Base-by-base conservation (phyloP, 2,888 invertebrate genomes). In the Pristionchus japonicus region DNA sequence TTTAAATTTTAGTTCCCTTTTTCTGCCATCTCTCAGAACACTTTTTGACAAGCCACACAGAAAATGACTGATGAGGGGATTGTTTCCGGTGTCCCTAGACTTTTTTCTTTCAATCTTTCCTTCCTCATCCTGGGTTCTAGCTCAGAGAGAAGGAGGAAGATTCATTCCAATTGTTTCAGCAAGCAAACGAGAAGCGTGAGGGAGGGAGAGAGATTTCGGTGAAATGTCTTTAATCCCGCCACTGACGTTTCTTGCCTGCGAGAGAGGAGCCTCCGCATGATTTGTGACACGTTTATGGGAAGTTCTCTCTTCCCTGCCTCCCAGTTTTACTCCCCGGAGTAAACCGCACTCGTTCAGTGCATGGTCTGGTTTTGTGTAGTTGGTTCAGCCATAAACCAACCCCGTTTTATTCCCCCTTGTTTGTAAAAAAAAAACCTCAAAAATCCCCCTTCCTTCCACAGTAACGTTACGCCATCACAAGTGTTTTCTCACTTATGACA, bases 141-240 rank as follows among this genome's bases (percentile, higher is more conserved):
- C n/a, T 83, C 13, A 37, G 49, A 2, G 9, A 43, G 52, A 34
- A 83, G 83, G 9, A 83, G 27, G 27, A 43, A 34, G 77, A 77
- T 77, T 77, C 77, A 77, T 77, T 77, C 34, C 77, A 77, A 77
- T 77, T 77, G 77, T 77, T 77, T 77, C 77, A 70, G 37, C 70
- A 23, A 3, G 70, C 47, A 6, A 37, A 57, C 34, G 13, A 13
- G 31, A 31, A 37, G 47, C 4, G 49, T n/a, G 47, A 31, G 83
- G 7, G 57, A 83, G 49, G 57, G 37, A 37, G 34, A n/a, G n/a
- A 49, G 83, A 49, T 91, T 90, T 84, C 89, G 90, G 27, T 92
- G 90, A 88, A 31, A 90, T 90, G 82, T 90, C 91, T 87, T 90
- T 88, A 64, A 89, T 15, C 87, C 88, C 84, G 88, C 83, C 23